A percentile compares a stretch with the other conserved stretches of the same genome.
Conservation (phyloP, 2,888 invertebrate genomes). For the Xanthia icteritia region DNA sequence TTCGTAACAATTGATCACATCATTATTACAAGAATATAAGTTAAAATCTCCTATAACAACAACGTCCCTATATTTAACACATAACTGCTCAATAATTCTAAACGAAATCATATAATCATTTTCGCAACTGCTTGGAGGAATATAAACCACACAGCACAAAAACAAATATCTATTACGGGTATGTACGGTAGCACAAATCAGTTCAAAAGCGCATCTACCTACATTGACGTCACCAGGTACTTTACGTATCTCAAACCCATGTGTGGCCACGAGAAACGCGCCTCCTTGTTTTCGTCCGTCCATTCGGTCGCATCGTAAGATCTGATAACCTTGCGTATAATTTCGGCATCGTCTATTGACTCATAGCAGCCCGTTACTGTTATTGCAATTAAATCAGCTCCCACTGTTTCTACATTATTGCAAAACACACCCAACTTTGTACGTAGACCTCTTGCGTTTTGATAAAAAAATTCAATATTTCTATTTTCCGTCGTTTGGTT, state of each 20-base stretch:
- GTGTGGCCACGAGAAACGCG: too few relatives aligned
- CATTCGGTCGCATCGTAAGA: not conserved
- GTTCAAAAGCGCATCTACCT: constrained; percentile 8
- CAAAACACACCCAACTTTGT: not conserved
- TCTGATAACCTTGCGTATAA: not conserved
- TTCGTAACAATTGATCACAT: not conserved
- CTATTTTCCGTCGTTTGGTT: not conserved
- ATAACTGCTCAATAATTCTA: not conserved
- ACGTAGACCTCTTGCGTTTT: not conserved
- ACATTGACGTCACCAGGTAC: constrained; percentile 11
- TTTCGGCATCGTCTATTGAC: not conserved
- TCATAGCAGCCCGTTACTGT: not conserved
- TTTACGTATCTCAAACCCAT: not conserved
- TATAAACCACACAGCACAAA: constrained; percentile 4
- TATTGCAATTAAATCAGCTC: not conserved
- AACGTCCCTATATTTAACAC: constrained; percentile 32
- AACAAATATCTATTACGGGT: not conserved
- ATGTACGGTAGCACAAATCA: not conserved
- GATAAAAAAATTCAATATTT: not conserved
- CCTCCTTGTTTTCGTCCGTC: too few relatives aligned
- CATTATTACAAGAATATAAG: constrained; percentile 36
- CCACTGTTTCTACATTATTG: not conserved
- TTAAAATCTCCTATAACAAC: too few relatives aligned
- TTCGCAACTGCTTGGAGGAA: not conserved
- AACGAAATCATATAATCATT: constrained; percentile 31